These are phyloP conservation scores for Garra rufa DNA, from an alignment of 2,113 vertebrate species.

Conservation along the genomic window DNA sequence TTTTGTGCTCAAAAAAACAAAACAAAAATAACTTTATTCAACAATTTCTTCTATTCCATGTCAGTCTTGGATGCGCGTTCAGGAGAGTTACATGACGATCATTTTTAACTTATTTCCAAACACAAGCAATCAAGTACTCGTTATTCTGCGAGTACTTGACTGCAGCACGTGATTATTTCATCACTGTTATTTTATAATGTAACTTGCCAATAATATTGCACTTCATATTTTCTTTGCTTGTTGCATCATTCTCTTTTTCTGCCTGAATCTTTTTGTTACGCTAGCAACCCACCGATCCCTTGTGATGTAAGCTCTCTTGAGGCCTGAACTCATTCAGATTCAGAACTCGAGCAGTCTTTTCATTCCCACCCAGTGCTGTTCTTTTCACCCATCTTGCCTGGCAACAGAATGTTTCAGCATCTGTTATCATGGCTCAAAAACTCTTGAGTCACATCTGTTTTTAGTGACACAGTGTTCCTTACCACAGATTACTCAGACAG, in stretches of 20 bases:
- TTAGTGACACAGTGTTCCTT: slow-evolving; percentile 14
- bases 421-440: neutral
- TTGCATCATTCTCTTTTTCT: slow-evolving; percentile 50
- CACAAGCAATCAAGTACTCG: neutral
- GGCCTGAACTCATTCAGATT: slow-evolving; percentile 30
- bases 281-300: slow-evolving; percentile 11
- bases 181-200: neutral
- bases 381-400: neutral
- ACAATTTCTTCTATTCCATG: no score
- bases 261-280: slow-evolving; percentile 6
- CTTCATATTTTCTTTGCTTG: slow-evolving; percentile 22
- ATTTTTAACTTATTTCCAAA: neutral
- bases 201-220: slow-evolving; percentile 5
- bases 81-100: no score
- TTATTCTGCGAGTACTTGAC: neutral
- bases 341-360: neutral
- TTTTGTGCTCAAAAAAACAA: no score
- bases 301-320: neutral
- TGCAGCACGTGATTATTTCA: neutral
- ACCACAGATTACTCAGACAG: slow-evolving; percentile 4
- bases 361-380: neutral
- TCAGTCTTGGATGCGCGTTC: no score
- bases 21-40: no score
- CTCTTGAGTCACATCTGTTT: slow-evolving; percentile 19
- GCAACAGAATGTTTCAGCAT: neutral